phyloP scores from a whole-genome alignment of 2,797 vertebrate species.

The Danionella dracula region DNA sequence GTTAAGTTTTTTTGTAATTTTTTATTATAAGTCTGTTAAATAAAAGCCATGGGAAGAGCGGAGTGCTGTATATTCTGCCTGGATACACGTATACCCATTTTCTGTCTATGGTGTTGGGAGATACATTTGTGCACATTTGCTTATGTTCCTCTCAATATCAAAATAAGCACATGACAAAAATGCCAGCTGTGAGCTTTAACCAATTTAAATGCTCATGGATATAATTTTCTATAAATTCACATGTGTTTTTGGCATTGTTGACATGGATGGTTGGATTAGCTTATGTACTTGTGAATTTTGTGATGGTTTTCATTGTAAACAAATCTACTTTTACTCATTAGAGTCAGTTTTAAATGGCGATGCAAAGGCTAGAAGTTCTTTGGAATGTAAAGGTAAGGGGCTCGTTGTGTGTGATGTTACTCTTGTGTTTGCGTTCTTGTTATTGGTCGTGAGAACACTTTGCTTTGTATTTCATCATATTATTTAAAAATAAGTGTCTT shows the following conservation, averaged over 20 bases:
- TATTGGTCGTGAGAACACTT: conserved; percentile 1
- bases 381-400: conserved; percentile 49
- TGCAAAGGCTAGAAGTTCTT: conserved; percentile 45
- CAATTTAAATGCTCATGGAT: not conserved
- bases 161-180: no score
- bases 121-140: conserved; percentile 1
- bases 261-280: not conserved
- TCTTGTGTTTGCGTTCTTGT: conserved; percentile 19
- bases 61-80: no score
- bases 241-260: not conserved
- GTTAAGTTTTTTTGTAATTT: no score
- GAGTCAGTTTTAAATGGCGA: conserved; percentile 49
- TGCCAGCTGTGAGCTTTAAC: no score
- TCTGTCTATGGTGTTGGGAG: no score
- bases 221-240: not conserved
- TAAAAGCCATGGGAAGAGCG: no score
- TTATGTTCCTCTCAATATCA: not conserved
- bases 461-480: not conserved
- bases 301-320: conserved; percentile 9
- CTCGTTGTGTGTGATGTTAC: conserved; percentile 18
- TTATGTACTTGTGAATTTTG: conserved; percentile 1
- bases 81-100: no score
- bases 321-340: conserved; percentile 45
- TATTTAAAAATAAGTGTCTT: conserved; percentile 1
- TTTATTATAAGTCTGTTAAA: no score